phyloP scores from a whole-genome alignment of 2,888 invertebrate species.

The Hydrotaea diabolus region DNA sequence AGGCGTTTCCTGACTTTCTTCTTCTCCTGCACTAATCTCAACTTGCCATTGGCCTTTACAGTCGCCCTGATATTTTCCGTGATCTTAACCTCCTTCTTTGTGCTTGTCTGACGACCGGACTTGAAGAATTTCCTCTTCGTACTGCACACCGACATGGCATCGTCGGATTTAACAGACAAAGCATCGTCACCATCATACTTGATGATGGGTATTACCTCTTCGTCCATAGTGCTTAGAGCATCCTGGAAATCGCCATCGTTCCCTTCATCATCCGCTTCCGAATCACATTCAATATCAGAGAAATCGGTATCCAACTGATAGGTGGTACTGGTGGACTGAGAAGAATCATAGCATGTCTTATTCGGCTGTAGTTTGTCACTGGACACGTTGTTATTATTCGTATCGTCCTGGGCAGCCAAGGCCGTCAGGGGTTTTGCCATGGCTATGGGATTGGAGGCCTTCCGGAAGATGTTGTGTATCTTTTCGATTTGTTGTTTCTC shows the following conservation, averaged over 20 bases:
- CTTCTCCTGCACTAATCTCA: constrained; percentile 72
- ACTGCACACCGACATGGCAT: constrained; percentile 50
- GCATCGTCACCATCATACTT: constrained; percentile 45
- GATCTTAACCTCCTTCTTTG: constrained; percentile 76
- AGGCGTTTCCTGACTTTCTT: constrained; percentile 67
- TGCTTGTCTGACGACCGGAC: constrained; percentile 72
- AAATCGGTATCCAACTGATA: constrained; percentile 67
- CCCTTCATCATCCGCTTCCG: constrained; percentile 61
- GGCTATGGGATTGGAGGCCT: constrained; percentile 76
- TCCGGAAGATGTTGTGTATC: constrained; percentile 75
- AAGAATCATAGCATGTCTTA: constrained; percentile 22
- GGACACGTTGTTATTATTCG: constrained; percentile 65
- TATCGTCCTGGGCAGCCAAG: constrained; percentile 69
- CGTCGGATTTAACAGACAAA: constrained; percentile 54
- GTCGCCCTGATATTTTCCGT: constrained; percentile 77
- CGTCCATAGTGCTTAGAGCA: constrained; percentile 65
- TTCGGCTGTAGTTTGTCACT: background rate
- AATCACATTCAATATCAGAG: constrained; percentile 72
- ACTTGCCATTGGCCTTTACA: constrained; percentile 74
- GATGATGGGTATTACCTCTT: constrained; percentile 73
- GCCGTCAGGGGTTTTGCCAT: constrained; percentile 77
- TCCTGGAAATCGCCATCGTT: constrained; percentile 51
- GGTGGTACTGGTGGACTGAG: background rate
- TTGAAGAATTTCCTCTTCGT: constrained; percentile 78
- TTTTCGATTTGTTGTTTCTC: constrained; percentile 76